Percentiles rank a stretch among this genome's conserved stretches.
Evolutionary conservation across 2,113 vertebrate genomes (phyloP).

Genomic region (Herpailurus yagouaroundi): DNA sequence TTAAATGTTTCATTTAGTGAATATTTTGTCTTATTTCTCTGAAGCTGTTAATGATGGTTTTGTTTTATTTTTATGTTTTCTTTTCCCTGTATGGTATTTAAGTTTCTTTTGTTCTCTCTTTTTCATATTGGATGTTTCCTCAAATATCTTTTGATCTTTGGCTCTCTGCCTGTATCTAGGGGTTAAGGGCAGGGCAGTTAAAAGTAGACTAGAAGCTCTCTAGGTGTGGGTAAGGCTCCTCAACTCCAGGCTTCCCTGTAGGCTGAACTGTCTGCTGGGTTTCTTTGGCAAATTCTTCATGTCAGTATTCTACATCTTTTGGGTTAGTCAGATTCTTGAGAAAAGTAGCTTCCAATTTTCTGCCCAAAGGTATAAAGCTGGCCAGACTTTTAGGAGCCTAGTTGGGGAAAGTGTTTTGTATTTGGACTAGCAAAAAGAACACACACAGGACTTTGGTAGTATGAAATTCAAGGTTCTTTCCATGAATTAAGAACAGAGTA

Average conservation of each 20-base stretch:
- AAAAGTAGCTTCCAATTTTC: not conserved
- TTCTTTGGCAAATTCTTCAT: not conserved
- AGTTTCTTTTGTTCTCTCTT: not conserved
- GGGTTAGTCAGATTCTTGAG: not conserved
- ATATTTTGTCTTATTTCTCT: not conserved
- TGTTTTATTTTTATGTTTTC: not conserved
- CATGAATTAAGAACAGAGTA: not conserved
- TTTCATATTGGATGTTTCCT: not conserved
- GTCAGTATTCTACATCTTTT: not conserved
- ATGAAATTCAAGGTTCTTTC: not conserved
- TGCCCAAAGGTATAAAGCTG: not conserved
- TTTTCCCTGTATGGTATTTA: not conserved
- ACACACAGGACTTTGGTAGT: not conserved
- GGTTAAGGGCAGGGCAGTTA: not conserved
- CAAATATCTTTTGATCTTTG: conserved; percentile 1
- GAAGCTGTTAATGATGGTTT: not conserved
- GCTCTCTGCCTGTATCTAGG: not conserved
- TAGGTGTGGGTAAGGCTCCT: not conserved
- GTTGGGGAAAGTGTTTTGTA: not conserved
- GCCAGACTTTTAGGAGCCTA: not conserved
- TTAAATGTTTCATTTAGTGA: not conserved
- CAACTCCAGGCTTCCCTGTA: not conserved
- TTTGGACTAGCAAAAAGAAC: not conserved
- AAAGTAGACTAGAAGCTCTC: not conserved
- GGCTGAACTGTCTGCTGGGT: not conserved